phyloP scores from a whole-genome alignment of 2,888 invertebrate species.

The Arrhopalites spinosus region DNA sequence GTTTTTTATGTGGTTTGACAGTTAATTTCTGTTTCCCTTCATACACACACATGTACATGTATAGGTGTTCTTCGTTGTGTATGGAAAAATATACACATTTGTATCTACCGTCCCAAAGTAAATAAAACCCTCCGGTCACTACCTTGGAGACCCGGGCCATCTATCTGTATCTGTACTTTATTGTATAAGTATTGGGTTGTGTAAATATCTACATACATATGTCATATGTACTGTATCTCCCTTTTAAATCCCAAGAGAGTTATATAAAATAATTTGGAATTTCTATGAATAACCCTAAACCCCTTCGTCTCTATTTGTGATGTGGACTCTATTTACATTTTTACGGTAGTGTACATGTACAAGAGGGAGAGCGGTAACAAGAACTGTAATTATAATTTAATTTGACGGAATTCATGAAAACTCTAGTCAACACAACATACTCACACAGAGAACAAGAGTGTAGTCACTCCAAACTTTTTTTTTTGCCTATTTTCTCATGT shows the following conservation, averaged over 20 bases:
- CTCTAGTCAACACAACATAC: neutral
- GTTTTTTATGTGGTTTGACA: neutral
- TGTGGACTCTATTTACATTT: neutral
- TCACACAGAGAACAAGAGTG: neutral
- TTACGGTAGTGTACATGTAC: neutral
- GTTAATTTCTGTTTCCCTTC: neutral
- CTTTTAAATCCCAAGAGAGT: too few relatives aligned
- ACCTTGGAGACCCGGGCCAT: too few relatives aligned
- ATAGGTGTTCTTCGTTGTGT: too few relatives aligned
- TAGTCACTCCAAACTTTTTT: neutral
- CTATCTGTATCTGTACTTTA: too few relatives aligned
- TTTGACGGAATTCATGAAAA: conserved; percentile 23
- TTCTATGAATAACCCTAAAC: neutral
- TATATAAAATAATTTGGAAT: too few relatives aligned
- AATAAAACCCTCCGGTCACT: too few relatives aligned
- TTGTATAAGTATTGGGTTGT: too few relatives aligned
- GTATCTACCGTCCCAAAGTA: too few relatives aligned
- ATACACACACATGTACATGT: too few relatives aligned
- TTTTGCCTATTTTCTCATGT: neutral
- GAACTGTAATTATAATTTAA: conserved; percentile 37
- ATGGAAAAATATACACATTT: too few relatives aligned
- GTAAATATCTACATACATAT: too few relatives aligned
- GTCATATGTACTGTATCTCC: too few relatives aligned
- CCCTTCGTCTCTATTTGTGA: neutral
- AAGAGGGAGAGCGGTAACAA: conserved; percentile 15